Conservation (phyloP, 92 coral and sea anemone genomes). For the Desmophyllum pertusum region DNA sequence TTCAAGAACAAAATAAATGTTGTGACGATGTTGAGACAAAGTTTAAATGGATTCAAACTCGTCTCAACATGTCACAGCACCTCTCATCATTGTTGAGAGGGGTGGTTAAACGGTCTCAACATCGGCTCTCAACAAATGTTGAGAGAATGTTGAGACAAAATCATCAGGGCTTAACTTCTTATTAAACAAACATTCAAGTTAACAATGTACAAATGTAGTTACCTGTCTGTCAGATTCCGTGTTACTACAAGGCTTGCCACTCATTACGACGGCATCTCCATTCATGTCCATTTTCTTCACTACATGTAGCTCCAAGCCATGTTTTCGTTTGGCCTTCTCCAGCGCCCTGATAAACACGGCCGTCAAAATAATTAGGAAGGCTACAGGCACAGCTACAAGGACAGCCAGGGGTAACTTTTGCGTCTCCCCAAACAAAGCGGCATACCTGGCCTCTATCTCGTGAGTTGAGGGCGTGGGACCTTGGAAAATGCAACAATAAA, state of each 20-base stretch:
- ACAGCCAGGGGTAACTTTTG: constrained; percentile 37
- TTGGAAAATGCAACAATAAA: constrained; percentile 1
- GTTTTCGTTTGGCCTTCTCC: constrained; percentile 17
- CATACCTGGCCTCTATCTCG: constrained; percentile 1
- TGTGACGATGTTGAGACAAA: too few relatives aligned
- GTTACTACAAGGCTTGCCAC: background rate
- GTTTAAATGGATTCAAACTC: too few relatives aligned
- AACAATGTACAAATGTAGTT: background rate
- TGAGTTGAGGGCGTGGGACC: constrained; percentile 6
- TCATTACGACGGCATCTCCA: background rate
- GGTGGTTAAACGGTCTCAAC: too few relatives aligned
- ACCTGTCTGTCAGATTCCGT: constrained; percentile 3
- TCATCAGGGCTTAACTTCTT: too few relatives aligned
- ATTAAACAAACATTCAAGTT: background rate
- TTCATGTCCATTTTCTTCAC: background rate
- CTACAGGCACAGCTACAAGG: constrained; percentile 35
- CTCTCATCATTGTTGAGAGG: too few relatives aligned
- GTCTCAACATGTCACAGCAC: too few relatives aligned
- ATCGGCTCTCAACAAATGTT: too few relatives aligned
- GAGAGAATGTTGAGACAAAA: too few relatives aligned
- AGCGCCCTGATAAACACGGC: constrained; percentile 43
- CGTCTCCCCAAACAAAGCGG: background rate
- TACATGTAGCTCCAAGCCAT: background rate
- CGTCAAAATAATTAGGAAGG: constrained; percentile 2
- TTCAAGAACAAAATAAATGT: too few relatives aligned